Evolutionary conservation across 1,140 invertebrate genomes (phyloP).

Genomic region (Drosophila mayri): DNA sequence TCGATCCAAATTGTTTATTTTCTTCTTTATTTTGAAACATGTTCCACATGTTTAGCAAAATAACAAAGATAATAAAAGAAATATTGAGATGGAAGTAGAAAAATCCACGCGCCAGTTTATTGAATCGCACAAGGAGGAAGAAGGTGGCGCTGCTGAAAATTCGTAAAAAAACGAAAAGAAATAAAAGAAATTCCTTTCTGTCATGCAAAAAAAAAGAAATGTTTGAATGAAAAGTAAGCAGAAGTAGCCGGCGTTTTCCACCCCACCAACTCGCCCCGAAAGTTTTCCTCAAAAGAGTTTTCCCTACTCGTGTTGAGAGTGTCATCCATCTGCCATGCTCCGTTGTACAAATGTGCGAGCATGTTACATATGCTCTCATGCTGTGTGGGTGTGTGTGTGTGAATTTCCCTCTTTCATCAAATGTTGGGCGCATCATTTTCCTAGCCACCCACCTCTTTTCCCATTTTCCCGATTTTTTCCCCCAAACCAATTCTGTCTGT

Average conservation of each 20-base stretch:
- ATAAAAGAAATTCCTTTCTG: slow-evolving; percentile 47
- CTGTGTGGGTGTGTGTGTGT: slow-evolving; percentile 1
- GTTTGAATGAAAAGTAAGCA: slow-evolving; percentile 82
- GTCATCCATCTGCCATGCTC: slow-evolving; percentile 42
- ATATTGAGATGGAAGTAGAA: slow-evolving; percentile 60
- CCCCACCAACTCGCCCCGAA: slow-evolving; percentile 9
- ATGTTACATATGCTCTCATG: slow-evolving; percentile 41
- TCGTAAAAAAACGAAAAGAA: neutral
- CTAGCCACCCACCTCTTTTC: slow-evolving; percentile 2
- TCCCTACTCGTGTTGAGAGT: slow-evolving; percentile 24
- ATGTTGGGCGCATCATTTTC: slow-evolving; percentile 56
- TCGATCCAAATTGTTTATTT: neutral
- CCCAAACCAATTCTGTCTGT: slow-evolving; percentile 41
- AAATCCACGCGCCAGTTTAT: slow-evolving; percentile 79
- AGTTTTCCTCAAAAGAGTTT: slow-evolving; percentile 24
- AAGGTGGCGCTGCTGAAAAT: neutral
- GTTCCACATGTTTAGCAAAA: slow-evolving; percentile 54
- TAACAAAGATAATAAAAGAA: slow-evolving; percentile 34
- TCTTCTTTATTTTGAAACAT: slow-evolving; percentile 44
- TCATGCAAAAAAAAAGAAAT: slow-evolving; percentile 57
- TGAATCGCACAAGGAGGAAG: slow-evolving; percentile 54
- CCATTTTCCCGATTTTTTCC: slow-evolving; percentile 1
- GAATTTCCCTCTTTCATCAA: slow-evolving; percentile 48
- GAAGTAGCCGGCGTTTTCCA: slow-evolving; percentile 54
- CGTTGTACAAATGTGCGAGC: slow-evolving; percentile 32